phyloP scores from a whole-genome alignment of 1,140 invertebrate species.

The Fopius arisanus region DNA sequence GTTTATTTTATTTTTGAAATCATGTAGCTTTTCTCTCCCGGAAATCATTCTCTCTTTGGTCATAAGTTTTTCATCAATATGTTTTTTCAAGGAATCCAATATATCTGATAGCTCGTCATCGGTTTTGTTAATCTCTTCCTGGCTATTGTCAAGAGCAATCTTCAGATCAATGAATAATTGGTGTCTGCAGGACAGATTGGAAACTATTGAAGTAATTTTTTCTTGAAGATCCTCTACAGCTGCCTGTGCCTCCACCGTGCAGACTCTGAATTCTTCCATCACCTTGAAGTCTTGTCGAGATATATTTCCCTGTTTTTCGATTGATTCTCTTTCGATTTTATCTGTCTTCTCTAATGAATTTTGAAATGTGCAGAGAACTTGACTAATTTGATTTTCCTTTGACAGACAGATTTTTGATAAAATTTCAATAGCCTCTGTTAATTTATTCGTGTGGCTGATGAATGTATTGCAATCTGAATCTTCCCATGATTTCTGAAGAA shows the following conservation, averaged over 20 bases:
- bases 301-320: neutral
- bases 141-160: constrained; percentile 33
- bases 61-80: constrained; percentile 53
- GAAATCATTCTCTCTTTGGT: constrained; percentile 48
- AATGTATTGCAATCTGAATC: constrained; percentile 7
- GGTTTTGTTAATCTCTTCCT: constrained; percentile 47
- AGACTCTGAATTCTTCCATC: constrained; percentile 60
- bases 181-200: constrained; percentile 49
- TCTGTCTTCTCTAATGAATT: constrained; percentile 26
- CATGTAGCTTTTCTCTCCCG: constrained; percentile 50
- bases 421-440: constrained; percentile 39
- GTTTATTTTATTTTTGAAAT: constrained; percentile 59
- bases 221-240: constrained; percentile 60
- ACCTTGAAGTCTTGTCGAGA: constrained; percentile 49
- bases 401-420: constrained; percentile 43
- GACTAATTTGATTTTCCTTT: constrained; percentile 38
- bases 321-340: neutral
- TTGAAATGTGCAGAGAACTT: too few relatives aligned
- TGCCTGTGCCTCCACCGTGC: constrained; percentile 59
- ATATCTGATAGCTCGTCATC: constrained; percentile 46
- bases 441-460: constrained; percentile 23
- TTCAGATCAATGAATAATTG: constrained; percentile 29
- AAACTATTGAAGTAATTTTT: constrained; percentile 50
- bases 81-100: constrained; percentile 47
- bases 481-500: neutral